phyloP scores from a whole-genome alignment of 2,113 vertebrate genomes.

The Morphnarchus princeps region DNA sequence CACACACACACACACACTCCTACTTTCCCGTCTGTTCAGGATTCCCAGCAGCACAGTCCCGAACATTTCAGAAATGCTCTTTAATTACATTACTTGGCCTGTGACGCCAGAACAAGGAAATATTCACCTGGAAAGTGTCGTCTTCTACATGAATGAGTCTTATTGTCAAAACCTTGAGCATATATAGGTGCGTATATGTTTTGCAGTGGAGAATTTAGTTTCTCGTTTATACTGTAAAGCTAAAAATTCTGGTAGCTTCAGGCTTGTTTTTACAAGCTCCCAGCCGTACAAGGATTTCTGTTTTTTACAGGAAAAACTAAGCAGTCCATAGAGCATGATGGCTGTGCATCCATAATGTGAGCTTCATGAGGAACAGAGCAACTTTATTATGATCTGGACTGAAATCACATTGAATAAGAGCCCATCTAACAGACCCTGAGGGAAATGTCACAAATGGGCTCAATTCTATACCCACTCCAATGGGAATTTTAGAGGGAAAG shows the following conservation, averaged over 20 bases:
- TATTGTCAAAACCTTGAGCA: slow-evolving; percentile 12
- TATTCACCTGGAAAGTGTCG: slow-evolving; percentile 18
- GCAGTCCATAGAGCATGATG: background rate
- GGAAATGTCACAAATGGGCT: slow-evolving; percentile 18
- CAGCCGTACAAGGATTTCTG: slow-evolving; percentile 35
- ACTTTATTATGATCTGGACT: slow-evolving; percentile 54
- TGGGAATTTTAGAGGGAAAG: background rate
- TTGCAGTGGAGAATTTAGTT: background rate
- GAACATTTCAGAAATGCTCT: background rate
- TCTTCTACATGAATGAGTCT: slow-evolving; percentile 43
- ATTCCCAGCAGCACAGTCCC: background rate
- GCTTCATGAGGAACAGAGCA: slow-evolving; percentile 37
- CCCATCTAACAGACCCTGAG: slow-evolving; percentile 16
- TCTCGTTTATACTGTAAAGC: background rate
- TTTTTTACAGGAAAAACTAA: slow-evolving; percentile 46
- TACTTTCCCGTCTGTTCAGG: background rate
- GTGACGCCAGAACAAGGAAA: background rate
- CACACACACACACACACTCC: background rate
- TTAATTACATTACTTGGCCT: background rate
- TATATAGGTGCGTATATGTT: background rate
- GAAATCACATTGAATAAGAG: slow-evolving; percentile 41
- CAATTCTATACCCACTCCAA: background rate
- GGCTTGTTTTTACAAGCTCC: slow-evolving; percentile 60
- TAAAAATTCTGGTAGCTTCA: slow-evolving; percentile 49
- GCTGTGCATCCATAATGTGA: slow-evolving; percentile 33